Evolutionary conservation across 2,113 vertebrate species (phyloP).

Genomic region (Carettochelys insculpta): DNA sequence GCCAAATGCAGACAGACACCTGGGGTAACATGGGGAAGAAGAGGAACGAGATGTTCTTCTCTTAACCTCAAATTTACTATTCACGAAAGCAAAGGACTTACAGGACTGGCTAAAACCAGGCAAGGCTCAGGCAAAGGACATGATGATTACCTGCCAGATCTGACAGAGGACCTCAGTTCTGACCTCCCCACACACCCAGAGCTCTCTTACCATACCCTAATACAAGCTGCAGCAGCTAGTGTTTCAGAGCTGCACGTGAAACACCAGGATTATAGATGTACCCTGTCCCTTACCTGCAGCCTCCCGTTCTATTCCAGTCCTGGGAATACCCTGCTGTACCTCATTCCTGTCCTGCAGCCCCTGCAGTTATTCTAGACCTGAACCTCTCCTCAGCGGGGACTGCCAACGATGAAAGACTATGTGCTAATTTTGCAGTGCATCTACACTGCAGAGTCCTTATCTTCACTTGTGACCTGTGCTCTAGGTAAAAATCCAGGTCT

Average conservation of each 20-base stretch:
- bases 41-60: neutral
- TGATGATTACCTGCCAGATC: neutral
- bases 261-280: fast-evolving
- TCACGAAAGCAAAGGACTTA: conserved; percentile 10
- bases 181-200: neutral
- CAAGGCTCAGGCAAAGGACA: neutral
- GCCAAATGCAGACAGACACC: conserved; percentile 16
- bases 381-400: neutral
- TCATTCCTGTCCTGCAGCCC: neutral
- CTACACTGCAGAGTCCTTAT: neutral
- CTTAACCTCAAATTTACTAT: conserved; percentile 19
- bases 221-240: fast-evolving
- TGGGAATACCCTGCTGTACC: neutral
- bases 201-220: neutral
- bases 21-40: neutral
- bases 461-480: neutral
- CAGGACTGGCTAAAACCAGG: neutral
- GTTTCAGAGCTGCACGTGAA: neutral
- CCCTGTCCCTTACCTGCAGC: fast-evolving
- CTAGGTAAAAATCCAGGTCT: neutral
- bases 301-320: fast-evolving
- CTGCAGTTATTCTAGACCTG: neutral
- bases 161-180: neutral
- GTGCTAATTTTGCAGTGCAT: neutral
- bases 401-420: neutral